phyloP scores from a whole-genome alignment of 2,888 invertebrate genomes.

The Scaptomyza cyrtandrae region DNA sequence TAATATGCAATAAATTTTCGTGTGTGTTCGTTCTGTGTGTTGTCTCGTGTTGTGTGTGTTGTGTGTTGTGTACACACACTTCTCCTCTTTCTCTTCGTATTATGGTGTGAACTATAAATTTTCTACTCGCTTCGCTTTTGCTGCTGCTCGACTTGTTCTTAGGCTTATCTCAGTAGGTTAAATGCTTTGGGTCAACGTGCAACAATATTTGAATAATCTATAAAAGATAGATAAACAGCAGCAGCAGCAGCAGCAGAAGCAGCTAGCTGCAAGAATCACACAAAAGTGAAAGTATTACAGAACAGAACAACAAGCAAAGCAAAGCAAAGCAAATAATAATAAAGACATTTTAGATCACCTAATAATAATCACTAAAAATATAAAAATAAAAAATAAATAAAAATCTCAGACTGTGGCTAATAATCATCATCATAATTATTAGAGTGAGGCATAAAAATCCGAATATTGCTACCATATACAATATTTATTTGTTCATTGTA shows the following conservation, averaged over 20 bases:
- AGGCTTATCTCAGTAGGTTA: conserved; percentile 70
- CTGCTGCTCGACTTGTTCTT: neutral
- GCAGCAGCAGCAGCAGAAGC: conserved; percentile 20
- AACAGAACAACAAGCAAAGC: no score
- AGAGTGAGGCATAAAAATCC: conserved; percentile 69
- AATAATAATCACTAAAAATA: conserved; percentile 29
- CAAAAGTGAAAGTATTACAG: conserved; percentile 1
- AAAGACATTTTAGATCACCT: conserved; percentile 23
- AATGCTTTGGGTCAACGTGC: conserved; percentile 66
- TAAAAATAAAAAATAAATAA: neutral
- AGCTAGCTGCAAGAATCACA: no score
- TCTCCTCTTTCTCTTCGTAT: neutral
- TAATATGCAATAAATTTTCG: conserved; percentile 64
- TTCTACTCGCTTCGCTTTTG: conserved; percentile 12
- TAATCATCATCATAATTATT: conserved; percentile 67
- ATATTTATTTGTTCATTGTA: conserved; percentile 48
- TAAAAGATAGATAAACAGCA: conserved; percentile 20
- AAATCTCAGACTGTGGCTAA: conserved; percentile 39
- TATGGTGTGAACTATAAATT: conserved; percentile 71
- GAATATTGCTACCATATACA: conserved; percentile 75
- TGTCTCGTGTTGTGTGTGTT: neutral
- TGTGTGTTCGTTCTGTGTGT: neutral
- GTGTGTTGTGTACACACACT: conserved; percentile 5
- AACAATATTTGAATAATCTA: conserved; percentile 78
- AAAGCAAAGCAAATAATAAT: no score